These are phyloP conservation scores for Idaea aversata DNA, from an alignment of 2,888 invertebrate species.

Conservation along the genomic window DNA sequence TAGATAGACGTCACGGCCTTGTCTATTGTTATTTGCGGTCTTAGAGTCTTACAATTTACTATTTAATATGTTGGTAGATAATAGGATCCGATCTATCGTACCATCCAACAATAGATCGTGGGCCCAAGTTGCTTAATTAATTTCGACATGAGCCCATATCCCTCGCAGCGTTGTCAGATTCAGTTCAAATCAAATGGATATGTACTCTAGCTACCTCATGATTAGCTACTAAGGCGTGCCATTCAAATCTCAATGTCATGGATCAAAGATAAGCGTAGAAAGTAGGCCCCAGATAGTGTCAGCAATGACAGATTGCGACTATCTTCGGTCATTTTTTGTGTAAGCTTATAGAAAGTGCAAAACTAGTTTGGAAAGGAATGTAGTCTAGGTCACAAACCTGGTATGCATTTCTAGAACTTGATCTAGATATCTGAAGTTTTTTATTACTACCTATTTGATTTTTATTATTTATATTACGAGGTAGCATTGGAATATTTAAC, in stretches of 20 bases:
- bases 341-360: conserved; percentile 41
- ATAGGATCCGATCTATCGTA: conserved; percentile 54
- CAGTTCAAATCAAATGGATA: background rate
- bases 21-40: conserved; percentile 25
- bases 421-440: conserved; percentile 2
- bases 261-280: conserved; percentile 33
- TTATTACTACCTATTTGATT: background rate
- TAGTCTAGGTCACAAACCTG: conserved; percentile 30
- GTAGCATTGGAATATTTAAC: background rate
- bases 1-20: conserved; percentile 16
- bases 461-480: background rate
- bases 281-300: conserved; percentile 31
- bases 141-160: conserved; percentile 29
- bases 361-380: conserved; percentile 42
- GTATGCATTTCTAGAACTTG: conserved; percentile 18
- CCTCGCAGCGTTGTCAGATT: background rate
- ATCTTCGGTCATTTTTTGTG: conserved; percentile 53
- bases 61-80: conserved; percentile 41
- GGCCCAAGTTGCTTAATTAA: conserved; percentile 60
- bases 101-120: conserved; percentile 65
- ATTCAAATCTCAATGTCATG: background rate
- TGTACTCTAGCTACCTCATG: background rate
- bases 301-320: background rate
- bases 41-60: conserved; percentile 38
- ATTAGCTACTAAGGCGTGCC: background rate